These are phyloP conservation scores for Excalfactoria chinensis DNA, from an alignment of 2,113 vertebrate genomes.

Conservation along the genomic window DNA sequence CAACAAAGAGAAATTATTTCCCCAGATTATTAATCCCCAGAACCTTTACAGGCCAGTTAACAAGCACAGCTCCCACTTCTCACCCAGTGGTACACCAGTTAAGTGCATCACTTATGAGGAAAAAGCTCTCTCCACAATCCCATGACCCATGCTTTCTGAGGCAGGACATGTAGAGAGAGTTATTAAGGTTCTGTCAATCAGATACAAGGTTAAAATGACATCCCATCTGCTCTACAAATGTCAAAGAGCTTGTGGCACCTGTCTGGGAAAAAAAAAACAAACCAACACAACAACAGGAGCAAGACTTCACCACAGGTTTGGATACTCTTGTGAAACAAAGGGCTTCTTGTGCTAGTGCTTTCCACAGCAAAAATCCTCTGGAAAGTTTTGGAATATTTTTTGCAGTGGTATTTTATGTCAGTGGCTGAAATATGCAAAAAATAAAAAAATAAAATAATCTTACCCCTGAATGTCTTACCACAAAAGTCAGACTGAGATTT, in stretches of 20 bases:
- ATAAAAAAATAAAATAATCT: not conserved
- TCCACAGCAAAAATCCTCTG: not conserved
- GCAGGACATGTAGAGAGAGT: not conserved
- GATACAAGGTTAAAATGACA: slow-evolving; percentile 62
- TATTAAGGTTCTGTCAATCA: slow-evolving; percentile 48
- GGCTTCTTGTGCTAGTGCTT: slow-evolving; percentile 38
- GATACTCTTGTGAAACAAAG: slow-evolving; percentile 69
- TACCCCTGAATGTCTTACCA: not conserved
- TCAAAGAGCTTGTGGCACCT: slow-evolving; percentile 70
- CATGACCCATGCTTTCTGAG: not conserved
- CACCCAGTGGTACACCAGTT: not conserved
- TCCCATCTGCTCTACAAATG: slow-evolving; percentile 79
- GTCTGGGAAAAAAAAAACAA: slow-evolving; percentile 9
- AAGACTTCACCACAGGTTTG: slow-evolving; percentile 63
- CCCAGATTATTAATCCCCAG: not conserved
- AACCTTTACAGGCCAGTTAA: not conserved
- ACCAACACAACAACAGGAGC: not conserved
- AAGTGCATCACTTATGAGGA: not conserved
- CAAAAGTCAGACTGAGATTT: not conserved
- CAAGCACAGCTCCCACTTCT: not conserved
- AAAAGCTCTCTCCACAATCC: slow-evolving; percentile 18
- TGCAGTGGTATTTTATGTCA: slow-evolving; percentile 23
- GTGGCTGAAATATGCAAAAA: not conserved
- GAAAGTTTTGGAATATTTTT: slow-evolving; percentile 62
- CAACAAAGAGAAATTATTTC: not conserved